Conservation (phyloP, 2,888 invertebrate species). For the Eristalis tenax region DNA sequence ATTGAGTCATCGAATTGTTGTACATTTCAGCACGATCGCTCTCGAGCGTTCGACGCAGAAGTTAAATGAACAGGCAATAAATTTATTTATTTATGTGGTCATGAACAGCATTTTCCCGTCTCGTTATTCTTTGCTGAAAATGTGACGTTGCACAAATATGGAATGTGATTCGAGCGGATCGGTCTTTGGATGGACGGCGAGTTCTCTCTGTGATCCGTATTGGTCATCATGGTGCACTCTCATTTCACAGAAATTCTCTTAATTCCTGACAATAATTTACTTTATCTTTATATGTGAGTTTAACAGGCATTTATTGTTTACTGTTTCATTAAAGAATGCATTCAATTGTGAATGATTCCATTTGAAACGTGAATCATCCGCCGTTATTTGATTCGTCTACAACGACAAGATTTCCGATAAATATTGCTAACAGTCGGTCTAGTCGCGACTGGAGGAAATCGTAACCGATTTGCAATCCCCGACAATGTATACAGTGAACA, state of each 20-base stretch:
- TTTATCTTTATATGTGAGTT: background rate
- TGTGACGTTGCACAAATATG: background rate
- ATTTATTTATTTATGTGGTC: slow-evolving; percentile 16
- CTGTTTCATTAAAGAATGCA: background rate
- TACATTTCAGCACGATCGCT: background rate
- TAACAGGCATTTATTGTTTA: background rate
- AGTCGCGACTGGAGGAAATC: background rate
- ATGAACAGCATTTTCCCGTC: background rate
- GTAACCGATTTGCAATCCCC: background rate
- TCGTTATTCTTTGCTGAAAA: background rate
- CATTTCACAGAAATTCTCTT: background rate
- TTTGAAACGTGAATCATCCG: background rate
- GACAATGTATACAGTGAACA: background rate
- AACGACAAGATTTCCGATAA: background rate
- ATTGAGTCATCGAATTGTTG: slow-evolving; percentile 10
- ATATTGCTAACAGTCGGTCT: background rate
- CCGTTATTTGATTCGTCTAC: background rate
- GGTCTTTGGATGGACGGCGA: background rate
- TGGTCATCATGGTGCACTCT: background rate
- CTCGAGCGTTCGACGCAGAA: background rate
- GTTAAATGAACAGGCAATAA: background rate
- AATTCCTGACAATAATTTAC: background rate
- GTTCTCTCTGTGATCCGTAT: no score
- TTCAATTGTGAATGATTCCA: background rate
- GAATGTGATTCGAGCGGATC: background rate